Percentiles rank a stretch among this genome's conserved stretches.
These are phyloP conservation scores for Drosophila pectinifera DNA, from an alignment of 1,140 invertebrate species.

Conservation along the genomic window DNA sequence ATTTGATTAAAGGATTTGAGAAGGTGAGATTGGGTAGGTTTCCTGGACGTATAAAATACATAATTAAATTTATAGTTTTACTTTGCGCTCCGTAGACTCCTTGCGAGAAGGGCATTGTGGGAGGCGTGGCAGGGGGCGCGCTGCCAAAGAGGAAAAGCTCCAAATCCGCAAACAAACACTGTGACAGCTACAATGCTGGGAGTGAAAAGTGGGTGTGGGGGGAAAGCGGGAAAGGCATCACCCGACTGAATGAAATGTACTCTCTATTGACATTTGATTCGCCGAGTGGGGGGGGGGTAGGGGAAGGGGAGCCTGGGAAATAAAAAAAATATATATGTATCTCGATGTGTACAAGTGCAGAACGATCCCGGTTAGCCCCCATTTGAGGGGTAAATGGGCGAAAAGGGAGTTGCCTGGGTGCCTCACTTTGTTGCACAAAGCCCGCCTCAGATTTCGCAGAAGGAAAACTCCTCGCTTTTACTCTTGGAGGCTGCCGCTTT, in stretches of 20 bases:
- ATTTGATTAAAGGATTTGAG: too few species aligned
- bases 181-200: constrained; percentile 71
- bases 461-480: constrained; percentile 52
- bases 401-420: constrained; percentile 25
- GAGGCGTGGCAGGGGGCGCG: constrained; percentile 53
- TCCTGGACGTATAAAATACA: too few species aligned
- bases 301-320: background rate
- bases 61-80: too few species aligned
- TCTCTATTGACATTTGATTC: constrained; percentile 83
- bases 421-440: constrained; percentile 64
- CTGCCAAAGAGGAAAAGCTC: constrained; percentile 72
- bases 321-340: constrained; percentile 34
- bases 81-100: background rate
- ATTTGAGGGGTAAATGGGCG: constrained; percentile 27
- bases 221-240: constrained; percentile 40
- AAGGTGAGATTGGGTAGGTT: too few species aligned
- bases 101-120: constrained; percentile 12
- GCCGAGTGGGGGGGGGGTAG: constrained; percentile 1
- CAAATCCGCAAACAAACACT: constrained; percentile 81
- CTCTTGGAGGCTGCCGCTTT: constrained; percentile 32
- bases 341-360: constrained; percentile 25
- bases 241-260: constrained; percentile 78
- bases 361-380: constrained; percentile 29
- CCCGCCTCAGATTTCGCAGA: constrained; percentile 72
- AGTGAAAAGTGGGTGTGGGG: constrained; percentile 29